Evolutionary conservation across 2,888 invertebrate species (phyloP), one percentile per base, ranked within the genome.

Genomic region (Lomographa bimaculata): DNA sequence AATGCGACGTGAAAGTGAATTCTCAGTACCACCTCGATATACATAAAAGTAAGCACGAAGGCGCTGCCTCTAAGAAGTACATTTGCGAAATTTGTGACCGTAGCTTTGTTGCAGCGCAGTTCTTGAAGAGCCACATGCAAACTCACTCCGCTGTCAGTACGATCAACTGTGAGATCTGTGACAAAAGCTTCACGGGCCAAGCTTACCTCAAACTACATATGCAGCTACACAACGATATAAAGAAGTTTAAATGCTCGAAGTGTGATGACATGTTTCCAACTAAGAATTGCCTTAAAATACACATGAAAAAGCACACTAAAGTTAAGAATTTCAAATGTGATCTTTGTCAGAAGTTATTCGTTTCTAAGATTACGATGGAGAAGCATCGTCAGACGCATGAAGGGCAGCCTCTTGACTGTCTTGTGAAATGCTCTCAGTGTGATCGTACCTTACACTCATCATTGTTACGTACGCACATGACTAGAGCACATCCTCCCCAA

Each of bases 251-350:
- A 48, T 89, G 89, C 64, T 75, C 79, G 0, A 89, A 89, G 44
- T 89, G 89, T 7, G 89, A 89, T 18, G 86, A 89, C 36, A 85
- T 86, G 84, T 76, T 89, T 18, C 89, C 86, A 0, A 89, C 89
- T 0, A 89, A 89, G 54, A 89, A 86, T 50, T 89, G 89, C 48
- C 57, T 89, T 11, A 89, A 89, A 66, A 71, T 78, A 1, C 89
- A 89, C 54, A 87, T 89, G 89, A 89, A 89, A 36, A 89, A 89
- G 42, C 89, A 89, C 45, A 81, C 87, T 0, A 89, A 89, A 57
- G 85, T 87, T 0, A 89, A 89, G 72, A 89, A 89, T 51, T 87
- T 87, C 42, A 87, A 87, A 53, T 89, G 89, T 23, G 89, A 89
- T 37, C 79, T 72, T 26, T 89, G 89, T 46, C 76, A 76, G 21